phyloP scores from a whole-genome alignment of 1,140 invertebrate species.

The Bombus terrestris region DNA sequence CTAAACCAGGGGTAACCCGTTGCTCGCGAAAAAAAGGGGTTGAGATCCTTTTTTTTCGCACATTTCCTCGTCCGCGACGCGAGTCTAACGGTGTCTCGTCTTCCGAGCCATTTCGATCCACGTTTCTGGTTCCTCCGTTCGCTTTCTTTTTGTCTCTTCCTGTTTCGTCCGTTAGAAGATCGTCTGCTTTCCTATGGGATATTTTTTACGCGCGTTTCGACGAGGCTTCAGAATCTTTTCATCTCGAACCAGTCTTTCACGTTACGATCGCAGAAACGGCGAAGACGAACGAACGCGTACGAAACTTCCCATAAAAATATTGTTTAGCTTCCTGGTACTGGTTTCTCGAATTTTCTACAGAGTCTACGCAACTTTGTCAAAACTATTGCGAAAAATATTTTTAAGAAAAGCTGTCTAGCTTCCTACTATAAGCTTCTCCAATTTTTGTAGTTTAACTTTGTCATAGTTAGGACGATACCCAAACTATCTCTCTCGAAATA shows the following conservation, averaged over 20 bases:
- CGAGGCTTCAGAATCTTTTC: background rate
- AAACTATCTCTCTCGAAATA: no score
- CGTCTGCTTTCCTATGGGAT: slow-evolving; percentile 20
- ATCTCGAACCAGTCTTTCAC: background rate
- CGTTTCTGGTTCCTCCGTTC: background rate
- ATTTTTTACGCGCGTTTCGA: background rate
- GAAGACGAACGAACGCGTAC: no score
- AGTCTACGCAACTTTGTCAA: no score
- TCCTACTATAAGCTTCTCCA: no score
- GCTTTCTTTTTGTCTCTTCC: slow-evolving; percentile 30
- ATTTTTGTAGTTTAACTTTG: no score
- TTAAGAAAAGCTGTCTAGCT: no score
- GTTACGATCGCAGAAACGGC: no score
- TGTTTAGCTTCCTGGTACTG: no score
- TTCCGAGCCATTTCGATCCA: slow-evolving; percentile 65
- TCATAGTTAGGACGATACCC: no score
- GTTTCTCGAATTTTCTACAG: no score
- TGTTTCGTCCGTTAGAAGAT: slow-evolving; percentile 18
- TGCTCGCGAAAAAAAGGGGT: slow-evolving; percentile 51
- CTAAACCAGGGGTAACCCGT: slow-evolving; percentile 66
- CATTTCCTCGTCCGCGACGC: slow-evolving; percentile 53
- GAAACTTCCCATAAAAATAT: no score
- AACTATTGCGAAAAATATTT: no score
- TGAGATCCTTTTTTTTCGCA: slow-evolving; percentile 44
- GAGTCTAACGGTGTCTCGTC: slow-evolving; percentile 67